Evolutionary conservation across 2,113 vertebrate species (phyloP), one percentile per base, ranked within the genome.

Genomic region (Onychostruthus taczanowskii): DNA sequence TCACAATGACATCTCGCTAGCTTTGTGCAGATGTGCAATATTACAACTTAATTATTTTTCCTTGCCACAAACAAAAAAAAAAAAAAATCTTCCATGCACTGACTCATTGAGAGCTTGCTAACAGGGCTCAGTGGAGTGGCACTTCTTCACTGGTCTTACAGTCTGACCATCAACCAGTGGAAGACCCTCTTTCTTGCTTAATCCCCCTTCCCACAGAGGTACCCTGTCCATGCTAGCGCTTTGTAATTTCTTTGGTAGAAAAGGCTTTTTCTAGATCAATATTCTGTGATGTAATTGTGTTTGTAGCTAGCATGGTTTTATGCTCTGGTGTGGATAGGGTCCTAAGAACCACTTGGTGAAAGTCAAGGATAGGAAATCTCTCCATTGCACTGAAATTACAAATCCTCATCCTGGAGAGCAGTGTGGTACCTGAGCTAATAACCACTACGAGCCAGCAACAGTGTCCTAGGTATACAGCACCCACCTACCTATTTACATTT

Each of bases 271-370:
- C 80, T 94, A 94, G 95, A 92, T 96, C 91, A 95, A 89, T 95
- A 97, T 90, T 96, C 86, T 82, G 96, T 97, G 95, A 46, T 66
- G 90, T 96, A 92, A 90, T 46, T 95, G 96, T 97, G 86, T 87
- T 95, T 89, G 92, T 96, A 96, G 90, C 90, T 95, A 96, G 93
- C 96, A 96, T 96, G 95, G 95, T 92, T 94, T 89, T 88, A 96
- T 93, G 93, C 93, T 96, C 93, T 37, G 5, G 94, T 89, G 69
- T 96, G 92, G 94, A 92, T 39, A 97, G 93, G 92, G 93, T 95
- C 90, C 79, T 89, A 90, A 61, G 69, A 96, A 84, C 61, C 76
- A 87, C 83, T n/a, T 13, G 2, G 52, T 90, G 80, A 90, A 87
- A 93, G 62, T 94, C 83, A 84, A 90, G 58, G 69, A 47, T 73